phyloP scores from a whole-genome alignment of 1,140 invertebrate genomes.

The Drosophila orena region DNA sequence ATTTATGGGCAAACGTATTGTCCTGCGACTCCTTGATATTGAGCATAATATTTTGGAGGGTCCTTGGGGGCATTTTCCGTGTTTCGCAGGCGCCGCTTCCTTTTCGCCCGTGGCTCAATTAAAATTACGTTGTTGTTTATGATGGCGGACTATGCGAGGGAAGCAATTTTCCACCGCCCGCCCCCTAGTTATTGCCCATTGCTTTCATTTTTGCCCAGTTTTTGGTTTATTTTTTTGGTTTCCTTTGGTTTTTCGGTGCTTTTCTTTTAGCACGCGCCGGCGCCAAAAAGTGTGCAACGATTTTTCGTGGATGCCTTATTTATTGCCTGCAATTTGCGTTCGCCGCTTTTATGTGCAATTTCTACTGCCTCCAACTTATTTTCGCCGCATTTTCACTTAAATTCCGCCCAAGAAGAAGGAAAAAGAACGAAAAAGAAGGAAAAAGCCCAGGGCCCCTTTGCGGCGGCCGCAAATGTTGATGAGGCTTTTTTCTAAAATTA shows the following conservation, averaged over 20 bases:
- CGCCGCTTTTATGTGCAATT: conserved; percentile 60
- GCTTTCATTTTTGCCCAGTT: background rate
- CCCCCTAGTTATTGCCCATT: conserved; percentile 10
- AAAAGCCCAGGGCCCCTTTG: conserved; percentile 1
- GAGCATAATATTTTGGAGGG: conserved; percentile 4
- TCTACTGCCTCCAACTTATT: conserved; percentile 19
- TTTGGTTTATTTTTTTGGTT: no score
- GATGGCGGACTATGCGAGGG: conserved; percentile 18
- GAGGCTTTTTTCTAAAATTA: conserved; percentile 77
- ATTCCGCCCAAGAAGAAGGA: conserved; percentile 31
- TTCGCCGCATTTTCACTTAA: conserved; percentile 34
- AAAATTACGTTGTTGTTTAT: conserved; percentile 43
- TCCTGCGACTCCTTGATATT: background rate
- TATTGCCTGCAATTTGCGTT: conserved; percentile 72
- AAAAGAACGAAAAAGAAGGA: conserved; percentile 15
- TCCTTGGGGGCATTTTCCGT: background rate
- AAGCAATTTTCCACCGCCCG: background rate
- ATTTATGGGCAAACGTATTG: conserved; percentile 53
- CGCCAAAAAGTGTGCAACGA: conserved; percentile 67
- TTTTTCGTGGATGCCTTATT: conserved; percentile 74
- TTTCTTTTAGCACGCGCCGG: conserved; percentile 17
- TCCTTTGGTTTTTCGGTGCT: background rate
- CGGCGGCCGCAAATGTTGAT: conserved; percentile 42
- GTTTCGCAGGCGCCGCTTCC: background rate
- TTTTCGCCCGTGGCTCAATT: conserved; percentile 26